phyloP scores from a whole-genome alignment of 2,888 invertebrate species.

The Sipha maydis region DNA sequence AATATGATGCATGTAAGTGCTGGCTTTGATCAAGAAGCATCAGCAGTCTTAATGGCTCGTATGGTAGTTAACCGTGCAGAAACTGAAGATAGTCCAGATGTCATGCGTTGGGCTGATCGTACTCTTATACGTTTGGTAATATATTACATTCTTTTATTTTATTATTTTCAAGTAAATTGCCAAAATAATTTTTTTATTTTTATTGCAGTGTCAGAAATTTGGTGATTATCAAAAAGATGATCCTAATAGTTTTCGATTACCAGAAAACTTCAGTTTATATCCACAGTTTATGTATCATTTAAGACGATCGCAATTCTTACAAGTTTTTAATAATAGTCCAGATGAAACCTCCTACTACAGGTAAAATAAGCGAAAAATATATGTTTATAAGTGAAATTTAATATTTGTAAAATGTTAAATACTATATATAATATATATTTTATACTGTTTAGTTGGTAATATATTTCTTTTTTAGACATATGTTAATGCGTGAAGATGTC shows the following conservation, averaged over 20 bases:
- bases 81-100: slow-evolving; percentile 94
- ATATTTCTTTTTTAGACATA: slow-evolving; percentile 75
- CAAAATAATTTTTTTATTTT: slow-evolving; percentile 56
- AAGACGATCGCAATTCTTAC: slow-evolving; percentile 96
- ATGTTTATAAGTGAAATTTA: not conserved
- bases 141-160: not conserved
- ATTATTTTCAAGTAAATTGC: not conserved
- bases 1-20: slow-evolving; percentile 92
- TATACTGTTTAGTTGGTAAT: too few species aligned
- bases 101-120: slow-evolving; percentile 97
- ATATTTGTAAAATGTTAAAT: not conserved
- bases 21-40: slow-evolving; percentile 98
- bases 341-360: slow-evolving; percentile 99
- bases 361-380: slow-evolving; percentile 67
- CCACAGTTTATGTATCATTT: slow-evolving; percentile 99
- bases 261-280: slow-evolving; percentile 97
- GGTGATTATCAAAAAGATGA: slow-evolving; percentile 98
- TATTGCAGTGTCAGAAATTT: slow-evolving; percentile 94
- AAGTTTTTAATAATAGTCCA: slow-evolving; percentile 99
- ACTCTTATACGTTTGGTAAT: slow-evolving; percentile 93
- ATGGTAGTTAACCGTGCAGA: slow-evolving; percentile 96
- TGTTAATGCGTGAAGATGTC: slow-evolving; percentile 96
- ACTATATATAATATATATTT: too few species aligned
- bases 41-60: slow-evolving; percentile 96
- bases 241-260: slow-evolving; percentile 93